Base-by-base conservation (phyloP, 2,888 invertebrate species). In the Gari tellinella region DNA sequence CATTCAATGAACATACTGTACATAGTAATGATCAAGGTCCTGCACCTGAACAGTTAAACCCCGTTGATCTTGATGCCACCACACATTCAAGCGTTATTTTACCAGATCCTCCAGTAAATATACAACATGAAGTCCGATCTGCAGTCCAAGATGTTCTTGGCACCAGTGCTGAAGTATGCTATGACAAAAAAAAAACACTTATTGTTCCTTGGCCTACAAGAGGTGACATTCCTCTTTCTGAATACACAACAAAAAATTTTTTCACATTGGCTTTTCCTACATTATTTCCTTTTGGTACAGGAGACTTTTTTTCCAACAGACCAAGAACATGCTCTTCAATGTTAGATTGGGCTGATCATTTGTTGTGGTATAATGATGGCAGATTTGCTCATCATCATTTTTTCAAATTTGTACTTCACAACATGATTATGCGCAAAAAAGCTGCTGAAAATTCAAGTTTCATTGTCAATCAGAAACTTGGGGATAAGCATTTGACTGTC, bases 321-420 rank as follows among this genome's bases (percentile, higher is more conserved):
- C n/a, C 17, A 41, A 45, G 25, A 23, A 45, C 56, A 1, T 56
- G 56, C n/a, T 5, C 26, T 14, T 56, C 56, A 23, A n/a, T 41
- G 26, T 45, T 26, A 12, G 56, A 43, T 10, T n/a, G n/a, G n/a
- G n/a, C n/a, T n/a, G n/a, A n/a, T n/a, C n/a, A n/a, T n/a, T 26
- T 56, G 14, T 21, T 81, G 10, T 79, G 74, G 79, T 74, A 76
- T 58, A 43, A 64, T 45, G 76, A 76, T 55, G 53, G 68, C 10
- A 56, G 69, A 25, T 79, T 75, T 79, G 72, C 75, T 37, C 41
- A 41, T 19, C 73, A 81, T 21, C 62, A 64, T 8, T 81, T 67
- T 49, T 81, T 79, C 49, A 79, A 81, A 56, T 79, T 79, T 67
- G 55, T 80, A 26, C 72, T 72, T 7, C 77, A 69, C 56, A 81